Evolutionary conservation across 64 coral and sea anemone genomes (phyloP).

Genomic region (Porites australiensis): DNA sequence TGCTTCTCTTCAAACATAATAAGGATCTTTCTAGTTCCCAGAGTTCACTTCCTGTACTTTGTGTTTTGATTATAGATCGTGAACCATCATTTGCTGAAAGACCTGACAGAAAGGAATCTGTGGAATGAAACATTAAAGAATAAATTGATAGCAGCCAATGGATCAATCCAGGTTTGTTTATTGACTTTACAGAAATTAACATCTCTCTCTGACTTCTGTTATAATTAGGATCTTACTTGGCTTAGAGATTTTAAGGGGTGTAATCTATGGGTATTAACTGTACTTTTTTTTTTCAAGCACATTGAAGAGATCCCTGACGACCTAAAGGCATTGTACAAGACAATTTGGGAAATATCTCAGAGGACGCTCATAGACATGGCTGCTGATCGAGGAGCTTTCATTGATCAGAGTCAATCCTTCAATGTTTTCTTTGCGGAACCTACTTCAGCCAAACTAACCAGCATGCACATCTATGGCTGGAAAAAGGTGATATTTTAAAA

Average conservation of each 20-base stretch:
- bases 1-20: too few species aligned
- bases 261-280: neutral
- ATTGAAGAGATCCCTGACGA: constrained; percentile 95
- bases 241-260: too few species aligned
- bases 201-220: neutral
- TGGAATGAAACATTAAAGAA: constrained; percentile 98
- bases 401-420: constrained; percentile 99
- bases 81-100: constrained; percentile 93
- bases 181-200: neutral
- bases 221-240: too few species aligned
- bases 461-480: constrained; percentile 99
- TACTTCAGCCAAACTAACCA: constrained; percentile 89
- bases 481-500: constrained; percentile 78
- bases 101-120: constrained; percentile 81
- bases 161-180: constrained; percentile 92
- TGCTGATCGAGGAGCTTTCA: constrained; percentile 94
- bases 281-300: constrained; percentile 51
- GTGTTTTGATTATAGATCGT: constrained; percentile 74
- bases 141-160: constrained; percentile 89
- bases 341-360: constrained; percentile 99
- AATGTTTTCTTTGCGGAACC: constrained; percentile 96
- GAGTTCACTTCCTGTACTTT: neutral
- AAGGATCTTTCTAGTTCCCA: neutral
- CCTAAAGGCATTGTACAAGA: constrained; percentile 93
- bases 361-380: constrained; percentile 93